Base-by-base conservation (phyloP, 2,797 vertebrate species). In the Danio tinwini region DNA sequence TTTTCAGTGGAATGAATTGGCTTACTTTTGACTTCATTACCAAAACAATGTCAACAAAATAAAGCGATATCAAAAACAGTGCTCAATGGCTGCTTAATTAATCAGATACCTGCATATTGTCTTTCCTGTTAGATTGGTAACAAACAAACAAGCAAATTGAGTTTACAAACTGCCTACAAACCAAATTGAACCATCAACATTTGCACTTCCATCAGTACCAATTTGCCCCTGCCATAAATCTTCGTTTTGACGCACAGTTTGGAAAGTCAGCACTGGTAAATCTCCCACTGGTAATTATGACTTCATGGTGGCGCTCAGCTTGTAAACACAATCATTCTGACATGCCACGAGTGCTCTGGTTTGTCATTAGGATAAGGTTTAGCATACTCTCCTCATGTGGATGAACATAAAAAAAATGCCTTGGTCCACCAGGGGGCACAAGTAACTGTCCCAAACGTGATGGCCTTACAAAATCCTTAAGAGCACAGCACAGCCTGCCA, bases 351-450 rank as follows among this genome's bases (percentile, higher is more conserved):
- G 12, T 0, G 6, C 29, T 50, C 16, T 7, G 16, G 10, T 9
- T 13, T 53, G 67, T 53, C 47, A 5, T n/a, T 50, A 37, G 8
- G 9, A 21, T 52, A 37, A 39, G 7, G 67, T 40, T 17, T 55
- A 19, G 29, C 5, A 53, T 58, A 39, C 5, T 59, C 21, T 61
- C 45, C 59, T 74, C 42, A 74, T 3, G 14, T 49, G 56, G 50
- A 45, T 7, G 21, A 13, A 49, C 40, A 40, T 58, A 47, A 47
- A n/a, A 62, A 40, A 42, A 63, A 40, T 21, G 59, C 12, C 14
- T 9, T 5, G 3, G 4, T 63, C 77, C 77, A 80, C 69, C 16
- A 80, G 77, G 21, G 59, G 69, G 77, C 68, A 55, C 69, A 73
- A 72, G 19, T 64, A 63, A 53, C 56, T 13, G 37, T 72, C 58